Conservation (phyloP, 2,888 invertebrate genomes). For the Andrena camellia region DNA sequence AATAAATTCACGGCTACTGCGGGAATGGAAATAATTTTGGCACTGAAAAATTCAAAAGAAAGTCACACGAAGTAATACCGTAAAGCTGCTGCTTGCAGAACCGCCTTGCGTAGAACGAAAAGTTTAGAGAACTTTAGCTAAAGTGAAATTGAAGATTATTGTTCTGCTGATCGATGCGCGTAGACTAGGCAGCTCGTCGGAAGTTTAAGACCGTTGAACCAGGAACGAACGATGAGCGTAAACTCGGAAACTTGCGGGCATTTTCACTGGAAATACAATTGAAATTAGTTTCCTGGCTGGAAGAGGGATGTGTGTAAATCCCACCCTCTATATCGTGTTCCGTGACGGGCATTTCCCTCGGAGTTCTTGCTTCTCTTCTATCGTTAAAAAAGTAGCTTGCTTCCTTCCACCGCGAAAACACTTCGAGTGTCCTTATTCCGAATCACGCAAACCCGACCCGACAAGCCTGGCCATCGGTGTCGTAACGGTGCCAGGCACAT, state of each 20-base stretch:
- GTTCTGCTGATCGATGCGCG: constrained; percentile 23
- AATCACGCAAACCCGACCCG: constrained; percentile 29
- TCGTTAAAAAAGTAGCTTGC: neutral
- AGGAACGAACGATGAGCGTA: constrained; percentile 9
- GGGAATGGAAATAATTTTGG: too few relatives aligned
- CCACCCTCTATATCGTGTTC: neutral
- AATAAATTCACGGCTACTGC: too few relatives aligned
- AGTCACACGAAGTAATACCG: constrained; percentile 3
- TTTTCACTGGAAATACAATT: neutral
- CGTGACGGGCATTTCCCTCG: neutral
- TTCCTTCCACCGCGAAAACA: neutral
- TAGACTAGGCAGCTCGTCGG: neutral
- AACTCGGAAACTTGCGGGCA: constrained; percentile 7
- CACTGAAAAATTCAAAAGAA: neutral
- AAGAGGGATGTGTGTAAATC: neutral
- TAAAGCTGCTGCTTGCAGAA: constrained; percentile 1
- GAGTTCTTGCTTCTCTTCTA: neutral
- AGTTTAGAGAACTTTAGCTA: neutral
- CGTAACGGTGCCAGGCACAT: constrained; percentile 36
- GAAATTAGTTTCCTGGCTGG: constrained; percentile 3
- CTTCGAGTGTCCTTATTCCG: constrained; percentile 29
- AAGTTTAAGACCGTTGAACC: too few relatives aligned
- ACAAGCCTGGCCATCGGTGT: constrained; percentile 29
- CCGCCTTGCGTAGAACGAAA: neutral
- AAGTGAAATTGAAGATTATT: constrained; percentile 26